phyloP scores from a whole-genome alignment of 53 echinoderm and acorn worm species.

The Holothuria scabra region DNA sequence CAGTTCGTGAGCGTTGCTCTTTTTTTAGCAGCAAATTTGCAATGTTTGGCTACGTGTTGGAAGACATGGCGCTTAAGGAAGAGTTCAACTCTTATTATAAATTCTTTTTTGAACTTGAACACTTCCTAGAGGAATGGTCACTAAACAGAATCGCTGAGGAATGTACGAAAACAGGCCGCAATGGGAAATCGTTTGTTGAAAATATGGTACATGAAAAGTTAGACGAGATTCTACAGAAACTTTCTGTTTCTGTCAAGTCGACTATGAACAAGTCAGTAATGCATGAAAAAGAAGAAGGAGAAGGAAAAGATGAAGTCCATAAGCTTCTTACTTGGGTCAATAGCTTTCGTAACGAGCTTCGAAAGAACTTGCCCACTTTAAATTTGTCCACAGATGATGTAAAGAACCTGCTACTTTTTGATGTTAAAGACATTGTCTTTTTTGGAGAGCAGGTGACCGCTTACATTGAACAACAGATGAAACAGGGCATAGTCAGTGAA shows the following conservation, averaged over 20 bases:
- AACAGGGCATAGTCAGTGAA: not conserved
- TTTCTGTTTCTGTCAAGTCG: not conserved
- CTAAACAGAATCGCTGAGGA: slow-evolving; percentile 12
- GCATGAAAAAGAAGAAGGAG: too few relatives aligned
- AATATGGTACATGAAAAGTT: not conserved
- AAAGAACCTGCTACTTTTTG: too few relatives aligned
- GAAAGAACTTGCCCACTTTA: not conserved
- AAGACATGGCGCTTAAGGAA: slow-evolving; percentile 38
- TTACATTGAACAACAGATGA: not conserved
- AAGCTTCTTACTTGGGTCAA: not conserved
- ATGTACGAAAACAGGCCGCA: not conserved
- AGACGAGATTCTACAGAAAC: not conserved
- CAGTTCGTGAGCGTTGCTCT: slow-evolving; percentile 5
- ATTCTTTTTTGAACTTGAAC: slow-evolving; percentile 25
- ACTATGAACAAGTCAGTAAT: not conserved
- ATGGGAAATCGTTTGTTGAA: not conserved
- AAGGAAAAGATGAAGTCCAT: too few relatives aligned
- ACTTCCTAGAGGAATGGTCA: slow-evolving; percentile 33
- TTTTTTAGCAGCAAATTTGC: slow-evolving; percentile 37
- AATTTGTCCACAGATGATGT: slow-evolving; percentile 1
- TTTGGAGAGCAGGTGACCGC: not conserved
- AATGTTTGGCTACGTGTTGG: slow-evolving; percentile 31
- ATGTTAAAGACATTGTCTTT: not conserved
- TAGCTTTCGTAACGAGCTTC: not conserved
- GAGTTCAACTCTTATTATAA: slow-evolving; percentile 31